Percentiles rank a stretch among this genome's conserved stretches.
Evolutionary conservation across 1,140 invertebrate species (phyloP).

Genomic region (Oreohelix idahoensis): DNA sequence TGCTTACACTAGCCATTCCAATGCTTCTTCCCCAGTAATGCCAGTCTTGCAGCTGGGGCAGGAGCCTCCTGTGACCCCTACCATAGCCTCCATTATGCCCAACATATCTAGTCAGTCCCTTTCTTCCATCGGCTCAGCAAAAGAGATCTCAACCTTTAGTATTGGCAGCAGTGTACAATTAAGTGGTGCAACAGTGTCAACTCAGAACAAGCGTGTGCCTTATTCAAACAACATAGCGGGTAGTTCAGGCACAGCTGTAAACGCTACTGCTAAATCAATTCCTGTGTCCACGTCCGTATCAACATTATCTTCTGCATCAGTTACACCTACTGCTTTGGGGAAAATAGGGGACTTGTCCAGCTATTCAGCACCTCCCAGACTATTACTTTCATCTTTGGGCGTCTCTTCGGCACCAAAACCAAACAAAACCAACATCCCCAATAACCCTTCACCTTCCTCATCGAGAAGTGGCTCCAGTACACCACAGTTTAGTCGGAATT

Average conservation of each 20-base stretch:
- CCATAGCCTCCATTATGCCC: neutral
- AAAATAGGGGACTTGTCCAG: neutral
- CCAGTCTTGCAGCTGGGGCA: constrained; percentile 18
- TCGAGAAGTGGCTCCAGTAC: neutral
- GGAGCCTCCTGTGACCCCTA: neutral
- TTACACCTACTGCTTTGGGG: no score
- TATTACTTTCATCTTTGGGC: neutral
- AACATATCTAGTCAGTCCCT: constrained; percentile 28
- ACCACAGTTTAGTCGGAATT: constrained; percentile 13
- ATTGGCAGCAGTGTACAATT: neutral
- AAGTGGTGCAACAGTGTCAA: neutral
- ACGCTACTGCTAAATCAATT: neutral
- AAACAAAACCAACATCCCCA: neutral
- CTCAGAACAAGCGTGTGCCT: constrained; percentile 26
- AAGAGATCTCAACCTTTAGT: constrained; percentile 17
- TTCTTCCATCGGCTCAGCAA: neutral
- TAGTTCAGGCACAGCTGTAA: neutral
- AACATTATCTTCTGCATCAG: neutral
- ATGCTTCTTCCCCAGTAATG: constrained; percentile 24
- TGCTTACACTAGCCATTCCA: constrained; percentile 35
- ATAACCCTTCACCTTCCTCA: neutral
- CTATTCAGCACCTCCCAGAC: neutral
- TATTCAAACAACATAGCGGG: neutral
- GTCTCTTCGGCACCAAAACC: neutral
- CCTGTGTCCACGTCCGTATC: neutral